Conservation (phyloP, 2,113 vertebrate species). For the Dolichallabes microphthalmus region DNA sequence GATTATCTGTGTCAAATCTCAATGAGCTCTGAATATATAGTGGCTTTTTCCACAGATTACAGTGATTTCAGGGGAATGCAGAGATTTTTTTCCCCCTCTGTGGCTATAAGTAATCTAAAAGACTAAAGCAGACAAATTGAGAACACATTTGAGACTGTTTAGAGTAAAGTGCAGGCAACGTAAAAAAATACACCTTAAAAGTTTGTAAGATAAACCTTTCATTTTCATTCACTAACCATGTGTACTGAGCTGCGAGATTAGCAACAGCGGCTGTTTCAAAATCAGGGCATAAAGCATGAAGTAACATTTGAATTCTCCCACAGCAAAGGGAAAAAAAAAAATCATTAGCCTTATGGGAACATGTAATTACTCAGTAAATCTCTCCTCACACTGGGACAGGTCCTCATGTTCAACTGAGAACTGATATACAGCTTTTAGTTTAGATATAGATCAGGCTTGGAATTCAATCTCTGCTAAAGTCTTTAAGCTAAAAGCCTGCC, state of each 20-base stretch:
- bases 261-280: background rate
- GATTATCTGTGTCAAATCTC: conserved; percentile 60
- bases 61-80: conserved; percentile 49
- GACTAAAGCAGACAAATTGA: conserved; percentile 44
- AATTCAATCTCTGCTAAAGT: conserved; percentile 49
- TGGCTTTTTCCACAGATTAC: conserved; percentile 59
- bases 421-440: background rate
- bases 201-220: background rate
- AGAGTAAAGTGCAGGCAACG: conserved; percentile 46
- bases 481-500: conserved; percentile 33
- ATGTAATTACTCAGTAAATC: background rate
- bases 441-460: conserved; percentile 14
- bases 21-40: conserved; percentile 41
- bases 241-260: background rate
- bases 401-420: background rate
- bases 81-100: background rate
- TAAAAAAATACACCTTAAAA: conserved; percentile 6
- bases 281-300: background rate
- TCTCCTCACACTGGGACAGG: background rate
- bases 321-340: background rate
- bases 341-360: background rate
- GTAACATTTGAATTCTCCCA: background rate
- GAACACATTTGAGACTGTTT: conserved; percentile 33
- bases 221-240: background rate
- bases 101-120: conserved; percentile 22